A percentile compares a stretch with the other conserved stretches of the same genome.
Evolutionary conservation across 2,113 vertebrate genomes (phyloP).

Genomic region (Glaucidium brasilianum): DNA sequence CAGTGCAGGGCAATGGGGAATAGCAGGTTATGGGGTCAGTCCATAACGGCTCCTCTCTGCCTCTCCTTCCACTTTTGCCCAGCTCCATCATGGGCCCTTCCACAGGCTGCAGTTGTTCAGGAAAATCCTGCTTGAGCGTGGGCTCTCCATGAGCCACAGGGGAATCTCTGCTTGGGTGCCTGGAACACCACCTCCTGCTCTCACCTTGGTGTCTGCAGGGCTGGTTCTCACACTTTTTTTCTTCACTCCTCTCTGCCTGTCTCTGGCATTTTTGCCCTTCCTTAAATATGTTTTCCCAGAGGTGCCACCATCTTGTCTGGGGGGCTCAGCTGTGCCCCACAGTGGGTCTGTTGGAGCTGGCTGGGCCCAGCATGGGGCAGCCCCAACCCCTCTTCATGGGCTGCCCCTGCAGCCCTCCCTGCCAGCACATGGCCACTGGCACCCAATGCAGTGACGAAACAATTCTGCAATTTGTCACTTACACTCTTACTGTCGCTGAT

Average conservation of each 20-base stretch:
- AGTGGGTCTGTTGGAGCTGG: fast-evolving
- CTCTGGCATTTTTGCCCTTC: background rate
- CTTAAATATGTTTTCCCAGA: background rate
- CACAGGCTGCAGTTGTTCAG: background rate
- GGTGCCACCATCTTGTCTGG: background rate
- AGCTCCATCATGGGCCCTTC: background rate
- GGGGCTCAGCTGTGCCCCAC: background rate
- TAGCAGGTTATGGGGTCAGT: background rate
- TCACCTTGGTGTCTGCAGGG: background rate
- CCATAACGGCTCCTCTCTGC: background rate
- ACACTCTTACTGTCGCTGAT: background rate
- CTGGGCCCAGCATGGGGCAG: fast-evolving
- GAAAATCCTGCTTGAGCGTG: background rate
- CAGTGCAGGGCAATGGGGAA: background rate
- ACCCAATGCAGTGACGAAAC: fast-evolving
- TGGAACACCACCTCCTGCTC: background rate
- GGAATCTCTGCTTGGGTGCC: background rate
- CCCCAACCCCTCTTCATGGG: fast-evolving
- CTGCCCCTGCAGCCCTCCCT: background rate
- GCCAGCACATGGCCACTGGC: fast-evolving
- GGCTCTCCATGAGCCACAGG: background rate
- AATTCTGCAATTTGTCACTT: background rate
- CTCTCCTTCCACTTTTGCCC: background rate
- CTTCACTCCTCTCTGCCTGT: background rate
- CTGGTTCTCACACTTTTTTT: background rate